Evolutionary conservation across 2,797 vertebrate species (phyloP).

Genomic region (Graptemys geographica): DNA sequence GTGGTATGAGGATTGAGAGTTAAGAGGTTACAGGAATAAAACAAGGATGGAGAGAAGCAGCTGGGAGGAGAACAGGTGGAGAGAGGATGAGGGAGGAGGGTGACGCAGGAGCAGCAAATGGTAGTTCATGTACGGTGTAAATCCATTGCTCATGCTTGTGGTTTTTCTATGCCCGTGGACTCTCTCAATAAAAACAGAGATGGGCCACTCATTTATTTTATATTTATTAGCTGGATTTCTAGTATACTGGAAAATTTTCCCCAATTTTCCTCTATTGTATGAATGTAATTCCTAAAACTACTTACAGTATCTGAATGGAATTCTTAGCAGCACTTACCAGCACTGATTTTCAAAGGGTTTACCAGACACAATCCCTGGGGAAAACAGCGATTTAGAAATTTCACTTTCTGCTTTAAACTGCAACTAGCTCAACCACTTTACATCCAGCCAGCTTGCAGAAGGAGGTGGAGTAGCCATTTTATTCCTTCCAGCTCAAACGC

Average conservation of each 20-base stretch:
- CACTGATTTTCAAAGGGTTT: neutral
- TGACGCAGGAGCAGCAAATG: neutral
- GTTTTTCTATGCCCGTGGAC: constrained; percentile 48
- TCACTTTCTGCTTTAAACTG: neutral
- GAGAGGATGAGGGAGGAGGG: neutral
- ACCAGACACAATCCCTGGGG: neutral
- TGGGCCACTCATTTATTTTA: constrained; percentile 19
- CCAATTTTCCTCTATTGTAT: neutral
- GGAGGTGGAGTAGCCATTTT: neutral
- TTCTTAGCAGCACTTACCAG: neutral
- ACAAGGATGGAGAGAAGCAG: neutral
- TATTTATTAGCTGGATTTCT: neutral
- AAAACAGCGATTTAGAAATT: constrained; percentile 12
- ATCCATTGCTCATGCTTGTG: neutral
- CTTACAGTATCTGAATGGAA: accelerated
- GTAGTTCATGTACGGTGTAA: neutral
- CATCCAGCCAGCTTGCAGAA: neutral
- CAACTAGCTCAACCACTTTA: neutral
- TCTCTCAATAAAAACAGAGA: neutral
- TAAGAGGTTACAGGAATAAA: neutral
- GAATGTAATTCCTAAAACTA: neutral
- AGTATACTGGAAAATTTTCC: neutral
- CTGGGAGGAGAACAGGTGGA: neutral
- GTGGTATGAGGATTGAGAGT: neutral
- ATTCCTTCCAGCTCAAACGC: neutral